These are phyloP conservation scores for Epinotia brunnichana DNA, from an alignment of 2,888 invertebrate genomes.

Conservation along the genomic window DNA sequence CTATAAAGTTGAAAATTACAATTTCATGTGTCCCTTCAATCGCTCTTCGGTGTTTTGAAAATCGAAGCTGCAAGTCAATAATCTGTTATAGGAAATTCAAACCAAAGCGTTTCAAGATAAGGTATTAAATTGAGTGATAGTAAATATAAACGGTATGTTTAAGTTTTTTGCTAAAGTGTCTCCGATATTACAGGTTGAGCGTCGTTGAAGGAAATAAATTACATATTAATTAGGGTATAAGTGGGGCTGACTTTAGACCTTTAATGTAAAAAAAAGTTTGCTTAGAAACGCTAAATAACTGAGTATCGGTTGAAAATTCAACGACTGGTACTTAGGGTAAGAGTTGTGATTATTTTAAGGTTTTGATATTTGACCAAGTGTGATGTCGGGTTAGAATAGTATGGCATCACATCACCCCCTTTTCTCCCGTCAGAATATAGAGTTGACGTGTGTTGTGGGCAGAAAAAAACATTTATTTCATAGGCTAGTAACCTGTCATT, in stretches of 20 bases:
- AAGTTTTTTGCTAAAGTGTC: constrained; percentile 41
- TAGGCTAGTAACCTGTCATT: too few relatives aligned
- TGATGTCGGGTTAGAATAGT: too few relatives aligned
- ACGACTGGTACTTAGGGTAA: too few relatives aligned
- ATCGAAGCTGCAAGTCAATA: constrained; percentile 29
- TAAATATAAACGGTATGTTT: constrained; percentile 16
- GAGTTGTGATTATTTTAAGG: too few relatives aligned
- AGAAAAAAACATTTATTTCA: too few relatives aligned
- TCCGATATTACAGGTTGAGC: constrained; percentile 33
- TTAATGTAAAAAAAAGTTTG: not conserved
- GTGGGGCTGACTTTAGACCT: constrained; percentile 21
- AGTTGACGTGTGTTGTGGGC: too few relatives aligned
- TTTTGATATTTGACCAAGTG: too few relatives aligned
- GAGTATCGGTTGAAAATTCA: not conserved
- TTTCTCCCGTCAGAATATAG: too few relatives aligned
- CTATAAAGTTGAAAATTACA: constrained; percentile 6
- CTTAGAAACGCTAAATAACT: not conserved
- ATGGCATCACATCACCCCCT: too few relatives aligned
- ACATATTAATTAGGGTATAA: constrained; percentile 34
- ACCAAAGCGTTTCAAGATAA: not conserved
- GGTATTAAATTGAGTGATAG: not conserved
- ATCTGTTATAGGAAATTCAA: not conserved
- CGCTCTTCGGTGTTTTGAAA: constrained; percentile 19
- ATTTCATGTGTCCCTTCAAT: not conserved
- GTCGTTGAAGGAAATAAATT: constrained; percentile 30